Conservation (phyloP, 2,888 invertebrate species). For the Metallyticus violacea region DNA sequence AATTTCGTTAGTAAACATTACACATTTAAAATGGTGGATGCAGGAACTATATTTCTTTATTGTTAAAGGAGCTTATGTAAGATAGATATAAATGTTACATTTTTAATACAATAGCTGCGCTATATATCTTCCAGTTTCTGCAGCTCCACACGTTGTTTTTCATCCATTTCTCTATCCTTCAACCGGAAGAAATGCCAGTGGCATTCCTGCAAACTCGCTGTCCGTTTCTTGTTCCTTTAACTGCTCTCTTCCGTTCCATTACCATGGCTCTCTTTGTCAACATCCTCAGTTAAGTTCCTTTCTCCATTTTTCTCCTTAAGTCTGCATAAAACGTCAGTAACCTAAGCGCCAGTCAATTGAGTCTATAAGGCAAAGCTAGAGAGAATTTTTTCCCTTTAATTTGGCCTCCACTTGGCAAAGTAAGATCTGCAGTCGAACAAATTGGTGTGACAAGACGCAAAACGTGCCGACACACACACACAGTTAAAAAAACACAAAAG, state of each 20-base stretch:
- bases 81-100: too few species aligned
- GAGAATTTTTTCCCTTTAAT: not conserved
- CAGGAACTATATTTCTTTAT: too few species aligned
- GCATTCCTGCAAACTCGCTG: not conserved
- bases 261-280: not conserved
- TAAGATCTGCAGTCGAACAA: not conserved
- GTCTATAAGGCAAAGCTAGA: not conserved
- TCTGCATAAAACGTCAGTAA: not conserved
- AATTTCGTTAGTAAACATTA: too few species aligned
- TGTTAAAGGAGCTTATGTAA: too few species aligned
- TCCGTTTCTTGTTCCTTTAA: not conserved
- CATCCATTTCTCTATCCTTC: too few species aligned
- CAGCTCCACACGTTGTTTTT: not conserved
- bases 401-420: not conserved
- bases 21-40: too few species aligned
- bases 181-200: not conserved
- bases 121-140: not conserved
- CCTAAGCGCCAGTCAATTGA: not conserved
- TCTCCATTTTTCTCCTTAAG: too few species aligned
- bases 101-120: not conserved
- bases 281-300: too few species aligned
- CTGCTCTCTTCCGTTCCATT: not conserved
- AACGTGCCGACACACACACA: too few species aligned
- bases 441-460: not conserved
- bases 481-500: not conserved